Evolutionary conservation across 2,888 invertebrate genomes (phyloP), one percentile per base, ranked within the genome.

Genomic region (Digitonthophagus gazella): DNA sequence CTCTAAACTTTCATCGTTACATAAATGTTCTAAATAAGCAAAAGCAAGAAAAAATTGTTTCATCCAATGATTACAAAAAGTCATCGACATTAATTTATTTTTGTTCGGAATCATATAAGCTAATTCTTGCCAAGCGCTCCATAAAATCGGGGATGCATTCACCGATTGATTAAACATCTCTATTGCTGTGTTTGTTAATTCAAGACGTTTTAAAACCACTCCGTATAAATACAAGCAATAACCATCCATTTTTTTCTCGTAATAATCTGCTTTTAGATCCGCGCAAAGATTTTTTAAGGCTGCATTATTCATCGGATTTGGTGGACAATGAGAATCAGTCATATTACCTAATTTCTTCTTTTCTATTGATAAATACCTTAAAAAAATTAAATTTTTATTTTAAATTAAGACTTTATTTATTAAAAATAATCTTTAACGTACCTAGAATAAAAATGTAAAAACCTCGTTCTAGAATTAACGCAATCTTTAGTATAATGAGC

Each of bases 101-200:
- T 91, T 91, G 73, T 81, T 81, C 11, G 80, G 79, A 67, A 98
- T 90, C 1, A 98, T 84, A 5, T 92, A 89, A 0, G 96, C 92
- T 11, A 99, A 84, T 81, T 98, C 97, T 44, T 95, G 86, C 95
- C 98, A 99, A 0, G 97, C 93, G 57, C 95, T 92, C 98, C 98
- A 99, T 71, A 97, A 88, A 77, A 94, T 89, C 0, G 97, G 97
- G 67, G 91, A 89, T 57, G 88, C 85, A 69, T 90, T 88, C 8
- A 96, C 88, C 0, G 97, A 89, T 77, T 93, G 90, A 15, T 93
- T 87, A 57, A 98, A 86, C 64, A 93, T 88, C 73, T 92, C 90
- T 18, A 91, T 88, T 0, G 98, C 96, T 76, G 92, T 89, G 71
- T 87, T 88, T 64, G 89, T 85, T 11, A 97, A 85, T 78, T 96